Percentiles rank a stretch among this genome's conserved stretches.
Conservation (phyloP, 30 jellyfish, hydroid and myxozoan species). For the Aurelia sp. region DNA sequence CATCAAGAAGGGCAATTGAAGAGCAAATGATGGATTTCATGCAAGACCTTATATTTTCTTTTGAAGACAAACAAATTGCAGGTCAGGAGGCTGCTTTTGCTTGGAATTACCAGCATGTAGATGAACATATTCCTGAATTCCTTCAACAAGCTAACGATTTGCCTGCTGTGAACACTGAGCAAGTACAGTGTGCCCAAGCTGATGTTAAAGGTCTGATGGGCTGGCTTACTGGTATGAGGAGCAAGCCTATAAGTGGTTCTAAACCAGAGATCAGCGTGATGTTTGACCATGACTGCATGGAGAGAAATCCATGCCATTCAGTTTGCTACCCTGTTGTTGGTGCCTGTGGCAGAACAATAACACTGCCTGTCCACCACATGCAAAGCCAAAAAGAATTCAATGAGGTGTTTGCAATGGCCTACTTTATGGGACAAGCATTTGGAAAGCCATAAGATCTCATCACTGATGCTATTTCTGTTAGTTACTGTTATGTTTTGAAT, state of each 20-base stretch:
- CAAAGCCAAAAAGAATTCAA: too few species aligned
- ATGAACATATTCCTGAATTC: constrained; percentile 15
- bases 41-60: constrained; percentile 30
- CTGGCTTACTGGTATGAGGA: neutral
- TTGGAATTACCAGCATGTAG: constrained; percentile 20
- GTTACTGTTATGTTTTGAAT: too few species aligned
- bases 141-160: neutral
- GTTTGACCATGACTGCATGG: constrained; percentile 44
- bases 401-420: too few species aligned
- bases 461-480: too few species aligned
- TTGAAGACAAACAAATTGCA: constrained; percentile 8
- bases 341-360: constrained; percentile 25
- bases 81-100: constrained; percentile 23
- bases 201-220: too few species aligned
- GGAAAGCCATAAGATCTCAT: too few species aligned
- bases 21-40: constrained; percentile 29
- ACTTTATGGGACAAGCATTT: too few species aligned
- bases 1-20: constrained; percentile 36
- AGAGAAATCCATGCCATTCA: constrained; percentile 19
- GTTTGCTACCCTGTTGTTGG: constrained; percentile 38
- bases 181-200: too few species aligned
- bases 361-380: constrained; percentile 34
- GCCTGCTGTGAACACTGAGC: too few species aligned
- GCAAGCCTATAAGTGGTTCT: constrained; percentile 29
- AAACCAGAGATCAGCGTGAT: neutral